These are phyloP conservation scores for Spheniscus humboldti DNA, from an alignment of 2,797 vertebrate genomes.

Conservation along the genomic window DNA sequence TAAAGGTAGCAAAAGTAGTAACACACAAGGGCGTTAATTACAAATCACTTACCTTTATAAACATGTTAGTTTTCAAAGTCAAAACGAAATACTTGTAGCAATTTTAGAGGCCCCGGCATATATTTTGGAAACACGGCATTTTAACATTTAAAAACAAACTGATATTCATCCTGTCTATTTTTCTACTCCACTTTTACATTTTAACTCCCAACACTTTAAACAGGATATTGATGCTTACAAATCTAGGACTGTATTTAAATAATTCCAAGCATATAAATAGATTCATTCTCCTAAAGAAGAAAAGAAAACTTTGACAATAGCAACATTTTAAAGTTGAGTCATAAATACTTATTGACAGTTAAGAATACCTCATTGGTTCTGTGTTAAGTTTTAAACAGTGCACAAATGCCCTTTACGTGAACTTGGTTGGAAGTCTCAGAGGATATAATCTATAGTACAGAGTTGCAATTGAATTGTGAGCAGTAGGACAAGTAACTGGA, in stretches of 20 bases:
- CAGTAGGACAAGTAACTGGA: background rate
- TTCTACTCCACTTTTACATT: background rate
- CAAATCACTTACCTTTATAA: background rate
- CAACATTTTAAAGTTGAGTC: background rate
- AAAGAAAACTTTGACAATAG: background rate
- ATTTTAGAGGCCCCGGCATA: background rate
- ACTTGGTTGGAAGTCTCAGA: background rate
- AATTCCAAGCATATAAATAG: background rate
- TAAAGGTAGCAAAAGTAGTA: background rate
- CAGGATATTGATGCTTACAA: background rate
- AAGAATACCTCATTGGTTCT: background rate
- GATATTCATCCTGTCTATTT: background rate
- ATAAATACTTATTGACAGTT: background rate
- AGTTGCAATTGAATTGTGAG: background rate
- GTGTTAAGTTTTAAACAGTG: background rate
- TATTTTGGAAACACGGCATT: background rate
- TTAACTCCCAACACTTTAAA: background rate
- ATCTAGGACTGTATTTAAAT: background rate
- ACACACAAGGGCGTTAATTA: background rate
- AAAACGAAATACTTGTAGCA: background rate
- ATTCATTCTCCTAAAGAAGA: background rate
- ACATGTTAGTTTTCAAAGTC: background rate
- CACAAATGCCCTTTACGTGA: background rate
- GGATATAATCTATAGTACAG: background rate
- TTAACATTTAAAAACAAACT: background rate